A percentile compares a stretch with the other conserved stretches of the same genome.
Evolutionary conservation across 2,113 vertebrate genomes (phyloP).

Genomic region (Ictalurus punctatus): DNA sequence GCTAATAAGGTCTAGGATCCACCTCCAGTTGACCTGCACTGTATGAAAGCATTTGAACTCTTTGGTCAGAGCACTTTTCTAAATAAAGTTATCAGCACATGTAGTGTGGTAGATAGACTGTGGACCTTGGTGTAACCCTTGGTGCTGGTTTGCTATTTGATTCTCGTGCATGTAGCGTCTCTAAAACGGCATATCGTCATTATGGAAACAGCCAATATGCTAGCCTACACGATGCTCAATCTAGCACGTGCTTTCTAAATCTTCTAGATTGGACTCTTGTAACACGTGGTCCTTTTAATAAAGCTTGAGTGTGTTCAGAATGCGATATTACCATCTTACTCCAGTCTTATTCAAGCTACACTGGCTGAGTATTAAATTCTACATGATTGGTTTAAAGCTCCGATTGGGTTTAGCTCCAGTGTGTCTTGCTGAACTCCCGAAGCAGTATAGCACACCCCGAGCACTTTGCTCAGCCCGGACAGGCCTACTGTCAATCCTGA

Average conservation of each 20-base stretch:
- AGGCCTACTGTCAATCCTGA: not conserved
- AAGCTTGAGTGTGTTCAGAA: not conserved
- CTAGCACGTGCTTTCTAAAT: not conserved
- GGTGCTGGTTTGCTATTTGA: not conserved
- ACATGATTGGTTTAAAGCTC: too few relatives aligned
- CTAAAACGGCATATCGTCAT: not conserved
- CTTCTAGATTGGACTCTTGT: not conserved
- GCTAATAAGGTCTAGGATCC: not conserved
- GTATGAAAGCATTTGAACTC: not conserved
- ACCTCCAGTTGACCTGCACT: not conserved
- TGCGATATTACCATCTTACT: not conserved
- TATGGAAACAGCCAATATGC: not conserved
- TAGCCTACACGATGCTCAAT: not conserved
- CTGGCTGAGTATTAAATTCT: too few relatives aligned
- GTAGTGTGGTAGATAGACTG: not conserved
- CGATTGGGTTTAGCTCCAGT: too few relatives aligned
- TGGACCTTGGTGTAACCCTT: not conserved
- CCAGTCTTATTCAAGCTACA: not conserved
- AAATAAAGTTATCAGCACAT: not conserved
- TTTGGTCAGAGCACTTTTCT: not conserved
- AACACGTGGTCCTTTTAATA: not conserved
- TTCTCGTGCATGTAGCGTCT: not conserved
- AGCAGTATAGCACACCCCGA: too few relatives aligned
- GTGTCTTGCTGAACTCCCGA: too few relatives aligned
- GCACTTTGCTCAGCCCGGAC: not conserved